Evolutionary conservation across 2,113 vertebrate species (phyloP).

Genomic region (Halichoeres trimaculatus): DNA sequence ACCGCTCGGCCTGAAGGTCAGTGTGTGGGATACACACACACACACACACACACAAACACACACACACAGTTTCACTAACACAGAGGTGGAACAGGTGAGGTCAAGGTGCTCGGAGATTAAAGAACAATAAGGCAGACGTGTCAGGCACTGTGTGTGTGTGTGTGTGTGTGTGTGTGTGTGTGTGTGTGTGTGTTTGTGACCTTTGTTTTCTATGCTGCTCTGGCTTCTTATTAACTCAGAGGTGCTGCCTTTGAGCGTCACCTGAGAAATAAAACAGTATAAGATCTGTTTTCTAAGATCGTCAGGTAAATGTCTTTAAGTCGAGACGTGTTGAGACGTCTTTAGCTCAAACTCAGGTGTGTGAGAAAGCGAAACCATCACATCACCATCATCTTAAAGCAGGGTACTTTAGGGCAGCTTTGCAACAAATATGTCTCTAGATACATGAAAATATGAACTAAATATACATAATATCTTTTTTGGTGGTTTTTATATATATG

Average conservation of each 20-base stretch:
- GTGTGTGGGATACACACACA: constrained; percentile 23
- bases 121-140: not conserved
- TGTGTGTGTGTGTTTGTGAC: constrained; percentile 3
- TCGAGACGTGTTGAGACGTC: too few species aligned
- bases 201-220: constrained; percentile 21
- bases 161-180: not conserved
- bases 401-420: too few species aligned
- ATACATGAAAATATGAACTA: too few species aligned
- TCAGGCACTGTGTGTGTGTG: constrained; percentile 7
- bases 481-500: too few species aligned
- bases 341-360: too few species aligned
- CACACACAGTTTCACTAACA: not conserved
- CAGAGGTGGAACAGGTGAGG: constrained; percentile 11
- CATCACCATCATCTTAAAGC: too few species aligned
- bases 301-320: too few species aligned
- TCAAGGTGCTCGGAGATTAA: not conserved
- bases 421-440: too few species aligned
- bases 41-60: constrained; percentile 26
- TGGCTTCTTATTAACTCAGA: constrained; percentile 31
- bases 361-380: too few species aligned
- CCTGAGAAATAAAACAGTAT: too few species aligned
- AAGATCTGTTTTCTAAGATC: too few species aligned
- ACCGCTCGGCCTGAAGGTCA: constrained; percentile 53
- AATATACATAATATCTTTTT: too few species aligned
- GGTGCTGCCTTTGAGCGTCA: not conserved